Conservation (phyloP, 2,888 invertebrate species). For the Nipponacmea schrenckii region DNA sequence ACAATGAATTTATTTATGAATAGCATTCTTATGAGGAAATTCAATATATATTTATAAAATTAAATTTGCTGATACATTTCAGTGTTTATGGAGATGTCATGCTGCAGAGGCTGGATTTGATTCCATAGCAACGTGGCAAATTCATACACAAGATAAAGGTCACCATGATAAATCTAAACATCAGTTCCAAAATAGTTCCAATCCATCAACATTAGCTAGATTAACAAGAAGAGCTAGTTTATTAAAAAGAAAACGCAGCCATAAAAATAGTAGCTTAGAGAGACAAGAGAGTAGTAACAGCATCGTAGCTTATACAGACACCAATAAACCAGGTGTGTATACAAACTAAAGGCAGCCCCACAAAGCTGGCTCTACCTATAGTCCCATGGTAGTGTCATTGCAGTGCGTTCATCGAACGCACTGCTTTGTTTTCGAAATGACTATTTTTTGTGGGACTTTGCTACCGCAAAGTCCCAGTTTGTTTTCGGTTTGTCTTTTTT, state of each 20-base stretch:
- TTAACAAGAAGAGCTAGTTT: conserved; percentile 55
- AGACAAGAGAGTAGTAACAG: conserved; percentile 34
- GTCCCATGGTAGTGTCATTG: too few species aligned
- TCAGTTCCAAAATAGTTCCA: conserved; percentile 31
- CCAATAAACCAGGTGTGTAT: neutral
- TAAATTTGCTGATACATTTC: conserved; percentile 16
- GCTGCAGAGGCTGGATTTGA: conserved; percentile 82
- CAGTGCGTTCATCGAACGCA: too few species aligned
- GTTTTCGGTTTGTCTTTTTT: too few species aligned
- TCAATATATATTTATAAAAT: too few species aligned
- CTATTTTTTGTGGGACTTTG: too few species aligned
- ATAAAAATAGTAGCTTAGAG: conserved; percentile 27
- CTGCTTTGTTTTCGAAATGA: too few species aligned
- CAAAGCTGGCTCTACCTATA: conserved; percentile 12
- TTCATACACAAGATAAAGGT: conserved; percentile 73
- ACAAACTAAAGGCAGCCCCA: conserved; percentile 11
- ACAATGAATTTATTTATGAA: too few species aligned
- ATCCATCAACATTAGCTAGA: conserved; percentile 42
- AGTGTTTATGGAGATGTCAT: conserved; percentile 82
- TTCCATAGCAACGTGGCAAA: conserved; percentile 81
- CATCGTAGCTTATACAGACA: neutral
- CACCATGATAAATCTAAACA: conserved; percentile 33
- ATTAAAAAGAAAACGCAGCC: conserved; percentile 38
- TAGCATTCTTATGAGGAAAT: too few species aligned
- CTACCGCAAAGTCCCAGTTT: too few species aligned